Conservation (phyloP, 2,797 vertebrate genomes). For the Lepilemur septentrionalis region DNA sequence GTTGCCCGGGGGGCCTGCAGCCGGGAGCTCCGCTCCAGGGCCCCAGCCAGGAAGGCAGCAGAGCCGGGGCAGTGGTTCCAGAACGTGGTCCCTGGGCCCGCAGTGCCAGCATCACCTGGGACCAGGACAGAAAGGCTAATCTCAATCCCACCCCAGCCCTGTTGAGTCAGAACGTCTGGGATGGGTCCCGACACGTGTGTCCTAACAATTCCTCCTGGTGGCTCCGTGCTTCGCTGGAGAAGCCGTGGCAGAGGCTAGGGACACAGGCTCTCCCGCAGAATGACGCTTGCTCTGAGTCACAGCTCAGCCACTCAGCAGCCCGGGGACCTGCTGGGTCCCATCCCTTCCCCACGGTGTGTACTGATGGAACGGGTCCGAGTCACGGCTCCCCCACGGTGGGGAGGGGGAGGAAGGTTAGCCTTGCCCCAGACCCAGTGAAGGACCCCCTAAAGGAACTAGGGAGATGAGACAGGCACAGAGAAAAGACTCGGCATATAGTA, state of each 20-base stretch:
- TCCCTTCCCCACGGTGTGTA: no score
- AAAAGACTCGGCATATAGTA: accelerated
- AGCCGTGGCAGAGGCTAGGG: accelerated
- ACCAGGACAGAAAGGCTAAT: background rate
- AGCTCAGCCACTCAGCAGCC: no score
- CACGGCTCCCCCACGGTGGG: accelerated
- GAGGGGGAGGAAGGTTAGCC: no score
- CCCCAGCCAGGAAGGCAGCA: accelerated
- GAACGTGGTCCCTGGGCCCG: background rate
- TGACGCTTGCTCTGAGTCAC: background rate
- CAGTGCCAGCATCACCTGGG: no score
- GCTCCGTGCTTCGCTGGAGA: background rate
- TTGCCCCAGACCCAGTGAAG: background rate
- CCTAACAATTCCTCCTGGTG: accelerated
- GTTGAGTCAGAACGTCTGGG: background rate
- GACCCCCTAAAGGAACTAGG: background rate
- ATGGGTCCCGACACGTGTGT: background rate
- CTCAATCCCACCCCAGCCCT: background rate
- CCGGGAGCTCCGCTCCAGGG: background rate
- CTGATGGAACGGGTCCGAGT: no score
- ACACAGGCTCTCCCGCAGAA: no score
- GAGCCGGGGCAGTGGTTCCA: background rate
- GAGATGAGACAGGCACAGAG: accelerated
- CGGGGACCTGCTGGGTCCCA: no score
- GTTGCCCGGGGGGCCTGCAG: accelerated